Base-by-base conservation (phyloP, 2,113 vertebrate species). In the Corythornis vintsioides region DNA sequence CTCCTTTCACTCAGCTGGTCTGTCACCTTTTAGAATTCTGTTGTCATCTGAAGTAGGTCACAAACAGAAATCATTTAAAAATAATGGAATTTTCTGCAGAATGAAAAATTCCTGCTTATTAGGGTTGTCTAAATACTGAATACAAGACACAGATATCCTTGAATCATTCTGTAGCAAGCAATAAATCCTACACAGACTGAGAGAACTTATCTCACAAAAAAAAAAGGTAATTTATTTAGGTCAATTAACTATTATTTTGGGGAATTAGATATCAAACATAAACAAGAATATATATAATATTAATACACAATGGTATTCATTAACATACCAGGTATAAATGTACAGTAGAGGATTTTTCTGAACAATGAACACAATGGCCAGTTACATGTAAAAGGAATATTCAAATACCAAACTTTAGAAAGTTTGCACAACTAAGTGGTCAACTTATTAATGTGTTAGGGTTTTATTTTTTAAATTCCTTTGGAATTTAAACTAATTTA, bases 171-270 rank as follows among this genome's bases (percentile, higher is more conserved):
- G 61, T 71, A 74, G n/a, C 50, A 92, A 89, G 25, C 33, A 92
- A 71, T 60, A 89, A 73, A 93, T 76, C 55, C 74, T 90, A 60
- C 61, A 92, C 42, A 96, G 60, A 85, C 15, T 45, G 16, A 94
- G 38, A 94, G 25, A 87, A 89, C 1, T 43, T 61, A 33, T 76
- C 57, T 83, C 65, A 76, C 9, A 20, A 85, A 90, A 78, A 56
- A 3, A 77, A 89, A 56, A 3, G 59, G 59, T 70, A 65, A 90
- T 97, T 97, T 96, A 97, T 97, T 97, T 61, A 88, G 40, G 43
- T 92, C 15, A 86, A 66, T 91, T 72, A 76, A 71, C 22, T 69
- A 63, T 59, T 71, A 75, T 74, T 85, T 73, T 13, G 8, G 57
- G 65, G 33, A 89, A 82, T 67, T 91, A 89, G 50, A 67, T 67